Conservation (phyloP, 2,797 vertebrate species). For the Carapus acus region DNA sequence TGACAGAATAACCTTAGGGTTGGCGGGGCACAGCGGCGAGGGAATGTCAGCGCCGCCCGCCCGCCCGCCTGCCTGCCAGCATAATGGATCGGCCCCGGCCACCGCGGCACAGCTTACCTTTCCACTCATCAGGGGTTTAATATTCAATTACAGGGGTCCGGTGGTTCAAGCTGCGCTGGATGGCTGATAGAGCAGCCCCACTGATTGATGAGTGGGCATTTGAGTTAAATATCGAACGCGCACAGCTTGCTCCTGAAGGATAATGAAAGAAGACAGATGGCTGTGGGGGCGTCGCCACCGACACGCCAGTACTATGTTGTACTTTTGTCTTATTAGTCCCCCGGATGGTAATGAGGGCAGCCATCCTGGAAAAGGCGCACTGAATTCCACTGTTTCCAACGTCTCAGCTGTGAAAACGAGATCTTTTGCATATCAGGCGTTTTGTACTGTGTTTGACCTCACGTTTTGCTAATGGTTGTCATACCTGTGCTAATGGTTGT, state of each 20-base stretch:
- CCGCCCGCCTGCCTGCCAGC: constrained; percentile 20
- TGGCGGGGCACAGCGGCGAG: too few species aligned
- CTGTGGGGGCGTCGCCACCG: constrained; percentile 38
- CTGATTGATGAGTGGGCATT: constrained; percentile 48
- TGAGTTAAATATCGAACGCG: constrained; percentile 21
- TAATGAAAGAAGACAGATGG: constrained; percentile 46
- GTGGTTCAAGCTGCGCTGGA: constrained; percentile 49
- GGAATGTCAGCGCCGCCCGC: constrained; percentile 4
- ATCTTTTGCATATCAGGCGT: too few species aligned
- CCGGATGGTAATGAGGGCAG: not conserved
- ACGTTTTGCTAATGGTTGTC: too few species aligned
- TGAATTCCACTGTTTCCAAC: not conserved
- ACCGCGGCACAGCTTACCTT: constrained; percentile 35
- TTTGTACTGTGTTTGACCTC: too few species aligned
- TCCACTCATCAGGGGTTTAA: constrained; percentile 60
- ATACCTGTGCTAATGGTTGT: too few species aligned
- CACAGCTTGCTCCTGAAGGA: constrained; percentile 35
- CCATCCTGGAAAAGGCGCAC: too few species aligned
- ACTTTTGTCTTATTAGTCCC: constrained; percentile 25
- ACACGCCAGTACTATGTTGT: constrained; percentile 33
- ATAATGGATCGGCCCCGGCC: constrained; percentile 37
- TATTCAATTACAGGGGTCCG: constrained; percentile 66
- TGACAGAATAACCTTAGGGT: constrained; percentile 44
- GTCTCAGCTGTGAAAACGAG: not conserved
- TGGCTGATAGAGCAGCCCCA: constrained; percentile 31